A percentile compares a stretch with the other conserved stretches of the same genome.
These are phyloP conservation scores for Hesperophylax magnus DNA, from an alignment of 1,140 invertebrate genomes.

Conservation along the genomic window DNA sequence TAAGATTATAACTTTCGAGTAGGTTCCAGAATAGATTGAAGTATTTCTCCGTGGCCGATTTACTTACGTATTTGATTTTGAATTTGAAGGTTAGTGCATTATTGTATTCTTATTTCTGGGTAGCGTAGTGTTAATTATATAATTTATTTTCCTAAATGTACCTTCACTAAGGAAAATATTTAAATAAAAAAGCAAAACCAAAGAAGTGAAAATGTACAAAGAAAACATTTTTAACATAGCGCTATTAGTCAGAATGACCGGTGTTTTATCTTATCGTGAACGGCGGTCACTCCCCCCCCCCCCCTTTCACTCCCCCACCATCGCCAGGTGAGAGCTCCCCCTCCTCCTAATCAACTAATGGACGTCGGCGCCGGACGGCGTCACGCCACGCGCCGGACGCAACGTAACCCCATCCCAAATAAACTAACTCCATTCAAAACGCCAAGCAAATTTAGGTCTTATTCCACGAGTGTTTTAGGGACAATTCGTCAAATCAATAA, in stretches of 20 bases:
- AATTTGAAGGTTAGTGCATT: no score
- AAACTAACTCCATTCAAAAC: neutral
- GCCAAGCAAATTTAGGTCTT: neutral
- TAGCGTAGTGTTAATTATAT: no score
- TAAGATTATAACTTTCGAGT: no score
- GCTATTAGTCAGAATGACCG: slow-evolving; percentile 33
- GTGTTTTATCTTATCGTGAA: slow-evolving; percentile 34
- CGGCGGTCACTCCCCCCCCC: slow-evolving; percentile 20
- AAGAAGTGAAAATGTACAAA: slow-evolving; percentile 13
- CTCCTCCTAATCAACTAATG: slow-evolving; percentile 51
- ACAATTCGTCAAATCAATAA: no score
- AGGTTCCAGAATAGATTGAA: no score
- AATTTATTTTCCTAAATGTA: no score
- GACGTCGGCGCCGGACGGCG: slow-evolving; percentile 44
- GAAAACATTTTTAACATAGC: slow-evolving; percentile 11
- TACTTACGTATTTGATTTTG: no score
- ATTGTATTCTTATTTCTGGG: no score
- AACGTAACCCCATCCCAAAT: neutral
- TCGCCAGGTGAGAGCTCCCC: neutral
- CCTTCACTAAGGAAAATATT: no score
- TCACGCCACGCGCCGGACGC: slow-evolving; percentile 46
- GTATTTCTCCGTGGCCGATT: no score
- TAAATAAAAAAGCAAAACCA: neutral
- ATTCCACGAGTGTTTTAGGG: no score
- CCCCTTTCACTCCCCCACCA: neutral